Percentiles rank a stretch among this genome's conserved stretches.
phyloP scores from a whole-genome alignment of 2,888 invertebrate genomes.

The Xanthorhoe designata region DNA sequence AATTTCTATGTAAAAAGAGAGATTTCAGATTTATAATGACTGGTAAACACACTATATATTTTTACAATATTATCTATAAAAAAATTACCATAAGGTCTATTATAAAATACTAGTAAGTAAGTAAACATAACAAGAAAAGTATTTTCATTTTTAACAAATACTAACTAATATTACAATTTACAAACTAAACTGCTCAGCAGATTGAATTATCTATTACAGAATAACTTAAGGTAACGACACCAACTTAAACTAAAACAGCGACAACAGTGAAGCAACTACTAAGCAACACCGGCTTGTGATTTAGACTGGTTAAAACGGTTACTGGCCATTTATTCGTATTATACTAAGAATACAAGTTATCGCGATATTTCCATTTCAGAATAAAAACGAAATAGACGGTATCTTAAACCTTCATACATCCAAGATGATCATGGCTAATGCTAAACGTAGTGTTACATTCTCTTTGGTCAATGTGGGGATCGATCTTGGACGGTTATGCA shows the following conservation, averaged over 20 bases:
- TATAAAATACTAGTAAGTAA: not conserved
- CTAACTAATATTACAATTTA: not conserved
- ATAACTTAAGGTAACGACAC: slow-evolving; percentile 20
- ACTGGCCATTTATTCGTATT: slow-evolving; percentile 16
- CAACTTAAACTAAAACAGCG: slow-evolving; percentile 31
- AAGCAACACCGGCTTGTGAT: slow-evolving; percentile 22
- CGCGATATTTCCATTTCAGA: too few relatives aligned
- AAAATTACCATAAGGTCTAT: not conserved
- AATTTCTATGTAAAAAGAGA: too few relatives aligned
- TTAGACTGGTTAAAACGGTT: slow-evolving; percentile 11
- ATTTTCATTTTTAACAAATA: not conserved
- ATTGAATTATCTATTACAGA: slow-evolving; percentile 15
- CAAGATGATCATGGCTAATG: too few relatives aligned
- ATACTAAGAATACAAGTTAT: too few relatives aligned
- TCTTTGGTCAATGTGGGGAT: too few relatives aligned
- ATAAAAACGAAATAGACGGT: too few relatives aligned
- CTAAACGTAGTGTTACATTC: too few relatives aligned
- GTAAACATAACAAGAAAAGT: not conserved
- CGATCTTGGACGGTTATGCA: too few relatives aligned
- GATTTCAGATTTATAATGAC: too few relatives aligned
- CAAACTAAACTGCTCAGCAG: slow-evolving; percentile 23
- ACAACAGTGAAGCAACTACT: slow-evolving; percentile 31
- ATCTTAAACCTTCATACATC: too few relatives aligned
- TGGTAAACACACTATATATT: too few relatives aligned
- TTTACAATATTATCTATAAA: too few relatives aligned